Evolutionary conservation across 2,797 vertebrate species (phyloP).

Genomic region (Takifugu ocellatus): DNA sequence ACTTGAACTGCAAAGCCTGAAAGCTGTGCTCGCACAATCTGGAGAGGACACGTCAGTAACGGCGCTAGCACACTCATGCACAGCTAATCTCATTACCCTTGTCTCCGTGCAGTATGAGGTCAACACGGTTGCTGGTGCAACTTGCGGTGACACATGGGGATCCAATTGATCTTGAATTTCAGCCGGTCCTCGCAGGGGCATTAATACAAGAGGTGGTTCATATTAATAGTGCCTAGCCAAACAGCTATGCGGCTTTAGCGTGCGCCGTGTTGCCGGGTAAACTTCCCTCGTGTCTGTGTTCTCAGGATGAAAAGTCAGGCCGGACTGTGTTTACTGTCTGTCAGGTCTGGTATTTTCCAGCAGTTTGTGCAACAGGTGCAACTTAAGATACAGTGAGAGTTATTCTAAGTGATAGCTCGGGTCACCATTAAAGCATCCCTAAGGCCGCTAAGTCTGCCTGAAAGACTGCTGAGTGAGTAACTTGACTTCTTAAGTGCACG

Average conservation of each 20-base stretch:
- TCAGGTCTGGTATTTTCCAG: slow-evolving; percentile 43
- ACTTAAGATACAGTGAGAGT: slow-evolving; percentile 36
- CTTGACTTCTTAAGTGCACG: slow-evolving; percentile 30
- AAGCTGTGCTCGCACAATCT: slow-evolving; percentile 45
- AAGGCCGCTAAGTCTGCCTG: slow-evolving; percentile 25
- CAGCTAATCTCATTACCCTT: slow-evolving; percentile 72
- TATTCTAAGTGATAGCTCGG: slow-evolving; percentile 48
- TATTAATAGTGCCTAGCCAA: slow-evolving; percentile 55
- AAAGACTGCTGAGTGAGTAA: slow-evolving; percentile 33
- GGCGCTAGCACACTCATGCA: slow-evolving; percentile 55
- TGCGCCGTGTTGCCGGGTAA: slow-evolving; percentile 43
- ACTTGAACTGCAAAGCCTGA: slow-evolving; percentile 63
- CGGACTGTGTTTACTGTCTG: slow-evolving; percentile 46
- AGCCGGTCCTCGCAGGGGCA: slow-evolving; percentile 37
- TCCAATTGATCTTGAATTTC: slow-evolving; percentile 40
- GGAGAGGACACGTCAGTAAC: slow-evolving; percentile 64
- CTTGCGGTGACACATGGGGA: slow-evolving; percentile 8
- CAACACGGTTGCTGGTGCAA: slow-evolving; percentile 47
- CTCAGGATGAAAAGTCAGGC: slow-evolving; percentile 21
- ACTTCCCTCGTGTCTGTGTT: slow-evolving; percentile 27
- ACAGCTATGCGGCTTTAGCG: slow-evolving; percentile 14
- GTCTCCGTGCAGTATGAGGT: slow-evolving; percentile 64
- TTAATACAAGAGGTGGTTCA: slow-evolving; percentile 17
- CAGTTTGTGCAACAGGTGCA: slow-evolving; percentile 57
- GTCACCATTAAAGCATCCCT: slow-evolving; percentile 40